phyloP scores from a whole-genome alignment of 2,113 vertebrate species.

The Alligator sinensis region DNA sequence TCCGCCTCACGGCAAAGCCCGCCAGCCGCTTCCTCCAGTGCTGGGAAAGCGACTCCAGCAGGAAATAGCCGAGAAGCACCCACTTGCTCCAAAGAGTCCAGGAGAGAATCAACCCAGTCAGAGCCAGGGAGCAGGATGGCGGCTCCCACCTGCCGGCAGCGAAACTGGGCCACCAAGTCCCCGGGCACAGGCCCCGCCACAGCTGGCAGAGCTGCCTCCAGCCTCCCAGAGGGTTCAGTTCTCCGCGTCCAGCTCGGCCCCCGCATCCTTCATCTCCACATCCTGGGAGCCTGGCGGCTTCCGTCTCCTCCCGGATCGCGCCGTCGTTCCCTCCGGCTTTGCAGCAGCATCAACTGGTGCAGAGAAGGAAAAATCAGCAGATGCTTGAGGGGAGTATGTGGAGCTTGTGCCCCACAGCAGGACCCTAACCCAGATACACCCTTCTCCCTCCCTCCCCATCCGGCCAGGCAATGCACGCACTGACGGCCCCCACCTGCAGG shows the following conservation, averaged over 20 bases:
- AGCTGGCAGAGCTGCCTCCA: not conserved
- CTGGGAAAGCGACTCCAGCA: not conserved
- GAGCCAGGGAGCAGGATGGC: not conserved
- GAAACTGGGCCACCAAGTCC: too few species aligned
- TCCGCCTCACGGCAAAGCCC: too few species aligned
- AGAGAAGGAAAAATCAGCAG: not conserved
- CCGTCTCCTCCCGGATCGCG: constrained; percentile 25
- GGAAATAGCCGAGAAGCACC: not conserved
- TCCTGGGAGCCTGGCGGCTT: constrained; percentile 28
- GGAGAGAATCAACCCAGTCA: not conserved
- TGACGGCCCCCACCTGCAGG: not conserved
- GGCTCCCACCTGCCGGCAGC: too few species aligned
- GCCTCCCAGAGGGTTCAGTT: not conserved
- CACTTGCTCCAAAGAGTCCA: too few species aligned
- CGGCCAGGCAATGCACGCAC: too few species aligned
- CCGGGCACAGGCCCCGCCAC: not conserved
- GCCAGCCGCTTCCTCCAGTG: too few species aligned
- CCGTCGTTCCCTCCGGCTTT: constrained; percentile 14
- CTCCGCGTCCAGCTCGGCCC: not conserved
- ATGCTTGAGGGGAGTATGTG: not conserved
- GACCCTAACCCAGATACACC: too few species aligned
- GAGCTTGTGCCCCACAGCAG: too few species aligned
- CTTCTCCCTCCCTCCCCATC: too few species aligned
- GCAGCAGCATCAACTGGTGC: constrained; percentile 53
- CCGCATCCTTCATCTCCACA: constrained; percentile 66